Percentiles rank a stretch among this genome's conserved stretches.
These are phyloP conservation scores for Cabera pusaria DNA, from an alignment of 2,888 invertebrate species.

Conservation along the genomic window DNA sequence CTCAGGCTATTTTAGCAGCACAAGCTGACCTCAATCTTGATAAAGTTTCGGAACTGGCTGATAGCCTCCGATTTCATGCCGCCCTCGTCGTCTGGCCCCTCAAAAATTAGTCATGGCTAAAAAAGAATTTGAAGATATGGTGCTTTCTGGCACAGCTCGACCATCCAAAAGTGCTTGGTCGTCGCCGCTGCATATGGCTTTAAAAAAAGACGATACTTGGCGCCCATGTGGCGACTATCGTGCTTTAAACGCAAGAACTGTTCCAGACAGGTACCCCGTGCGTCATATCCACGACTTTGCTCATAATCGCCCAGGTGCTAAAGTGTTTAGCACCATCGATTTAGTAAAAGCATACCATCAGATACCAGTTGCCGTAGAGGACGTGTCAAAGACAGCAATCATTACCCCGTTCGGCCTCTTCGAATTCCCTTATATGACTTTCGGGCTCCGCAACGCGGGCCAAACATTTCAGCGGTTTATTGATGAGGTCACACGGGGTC, in stretches of 20 bases:
- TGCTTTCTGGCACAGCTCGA: slow-evolving; percentile 1
- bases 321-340: neutral
- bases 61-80: slow-evolving; percentile 29
- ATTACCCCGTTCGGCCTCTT: too few relatives aligned
- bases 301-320: neutral
- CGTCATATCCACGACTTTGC: slow-evolving; percentile 9
- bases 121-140: slow-evolving; percentile 38
- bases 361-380: too few relatives aligned
- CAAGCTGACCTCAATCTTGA: too few relatives aligned
- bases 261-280: slow-evolving; percentile 44
- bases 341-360: too few relatives aligned
- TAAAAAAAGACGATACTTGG: slow-evolving; percentile 43
- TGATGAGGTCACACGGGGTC: too few relatives aligned
- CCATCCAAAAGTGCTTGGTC: slow-evolving; percentile 41
- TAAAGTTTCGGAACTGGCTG: too few relatives aligned
- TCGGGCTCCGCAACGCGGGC: too few relatives aligned
- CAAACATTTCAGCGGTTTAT: too few relatives aligned
- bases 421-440: too few relatives aligned
- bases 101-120: slow-evolving; percentile 36
- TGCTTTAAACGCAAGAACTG: too few relatives aligned
- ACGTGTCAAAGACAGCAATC: too few relatives aligned
- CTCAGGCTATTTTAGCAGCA: slow-evolving; percentile 20
- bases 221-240: slow-evolving; percentile 52
- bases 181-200: too few relatives aligned
- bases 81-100: slow-evolving; percentile 40